Base-by-base conservation (phyloP, 2,888 invertebrate species). In the Athalia cordata region DNA sequence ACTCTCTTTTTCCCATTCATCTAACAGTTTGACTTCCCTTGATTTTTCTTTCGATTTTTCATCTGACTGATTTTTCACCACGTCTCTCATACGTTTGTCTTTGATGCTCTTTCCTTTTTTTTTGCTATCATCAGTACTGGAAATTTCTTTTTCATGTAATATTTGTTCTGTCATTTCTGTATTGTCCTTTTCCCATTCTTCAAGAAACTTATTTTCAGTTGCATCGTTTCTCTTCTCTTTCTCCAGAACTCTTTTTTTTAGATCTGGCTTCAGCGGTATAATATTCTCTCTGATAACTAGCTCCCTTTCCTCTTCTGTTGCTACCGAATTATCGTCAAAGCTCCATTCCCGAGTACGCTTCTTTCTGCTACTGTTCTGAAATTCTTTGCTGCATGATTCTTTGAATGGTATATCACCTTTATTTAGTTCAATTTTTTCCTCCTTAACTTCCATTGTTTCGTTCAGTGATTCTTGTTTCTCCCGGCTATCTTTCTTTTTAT, bases 1-100 rank as follows among this genome's bases (percentile, higher is more conserved):
- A n/a, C 83, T 79, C 59, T 84, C 83, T 67, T 81, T 81, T 67
- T 86, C 84, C 86, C 86, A 86, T 64, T 84, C 84, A 77, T 85
- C 83, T 11, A 83, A 67, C 13, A 82, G 84, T 70, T 67, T 81
- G 13, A 82, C 82, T 0, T 80, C 78, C n/a, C 57, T 83, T 81
- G 43, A 45, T 61, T 79, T 80, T 3, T 80, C 45, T 50, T 52
- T 64, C 11, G 62, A 3, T 29, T 75, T 75, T 13, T 61, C 75
- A 5, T 59, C 72, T 43, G 45, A 13, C 47, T 72, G 72, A 9
- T 15, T 45, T 15, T 62, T 62, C 2, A 62, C n/a, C 50, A 5
- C 4, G 9, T 57, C 77, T 52, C 43, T 66, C 43, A 57, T 13
- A 8, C 3, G 9, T 52, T 77, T 77, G 5, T 57, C 67, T n/a